Evolutionary conservation across 2,888 invertebrate species (phyloP), one percentile per base, ranked within the genome.

Genomic region (Eumacrocentrus americanus): DNA sequence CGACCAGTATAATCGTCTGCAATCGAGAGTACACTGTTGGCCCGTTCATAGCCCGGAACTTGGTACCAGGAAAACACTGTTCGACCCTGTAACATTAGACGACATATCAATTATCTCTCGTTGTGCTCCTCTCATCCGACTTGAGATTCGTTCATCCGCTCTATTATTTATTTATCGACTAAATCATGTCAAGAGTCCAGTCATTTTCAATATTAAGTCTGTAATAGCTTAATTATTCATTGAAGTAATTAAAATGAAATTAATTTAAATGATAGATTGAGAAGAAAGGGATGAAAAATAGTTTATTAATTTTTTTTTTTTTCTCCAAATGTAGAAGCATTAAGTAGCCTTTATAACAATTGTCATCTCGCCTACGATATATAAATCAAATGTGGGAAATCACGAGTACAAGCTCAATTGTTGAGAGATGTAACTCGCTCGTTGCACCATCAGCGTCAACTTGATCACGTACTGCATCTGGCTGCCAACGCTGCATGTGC

Each of bases 31-130:
- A 88, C 87, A 11, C 88, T 88, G 61, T 67, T 67, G 11, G 64
- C 59, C 51, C 50, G 64, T 38, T 67, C 64, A 57, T 66, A 63
- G 44, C 67, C 67, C 35, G 67, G 67, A 52, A 67, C 66, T 75
- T 91, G 91, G 80, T 89, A 89, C 89, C 91, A 92, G 46, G 93
- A 90, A 79, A 91, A 93, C 62, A 94, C 88, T 66, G 87, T 87
- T 74, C 91, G 88, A 54, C 88, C 89, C 93, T 94, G 83, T 62
- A 77, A 81, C 63, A 57, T 67, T 64, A 68, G 67, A 68, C 63
- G 65, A 62, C 55, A 51, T 48, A 61, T 54, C 67, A 71, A 72
- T 72, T 72, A 72, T 68, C 42, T 44, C 53, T 65, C 69, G 68
- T 72, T 71, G 68, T 67, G 67, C 61, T 66, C 55, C 59, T 18